Evolutionary conservation across 1,140 invertebrate genomes (phyloP), one percentile per base, ranked within the genome.

Genomic region (Cydia strobilella): DNA sequence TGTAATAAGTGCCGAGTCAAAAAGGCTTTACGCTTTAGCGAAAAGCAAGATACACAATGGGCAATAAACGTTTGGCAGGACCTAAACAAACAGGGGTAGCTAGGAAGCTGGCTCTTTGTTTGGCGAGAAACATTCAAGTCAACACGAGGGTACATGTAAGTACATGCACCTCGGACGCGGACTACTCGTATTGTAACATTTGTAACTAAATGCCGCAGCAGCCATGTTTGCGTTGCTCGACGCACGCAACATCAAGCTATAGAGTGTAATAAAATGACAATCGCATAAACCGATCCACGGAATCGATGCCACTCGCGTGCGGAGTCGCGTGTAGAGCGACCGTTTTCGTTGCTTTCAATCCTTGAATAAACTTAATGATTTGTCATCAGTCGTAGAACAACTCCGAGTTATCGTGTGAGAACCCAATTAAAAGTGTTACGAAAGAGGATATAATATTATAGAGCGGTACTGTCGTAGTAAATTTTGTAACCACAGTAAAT

Each of bases 1-100:
- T 76, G 81, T 87, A 90, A 92, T 90, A 92, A 92, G 88, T 92
- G 89, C 86, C 87, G 85, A 90, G 90, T 92, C 89, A 90, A 92
- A 90, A 90, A 90, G 89, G 86, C 87, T 90, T 90, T 84, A 89
- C 90, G 90, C 86, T 88, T 89, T 87, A 84, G 85, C 81, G 82
- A 87, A 85, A 86, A 86, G 84, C 82, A 89, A 86, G 85, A 86
- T 88, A 90, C 86, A 90, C 86, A 90, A 88, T 89, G 88, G 88
- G 85, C 88, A 89, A 89, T 86, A 88, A 90, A 89, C 85, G 89
- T 90, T 90, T 86, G 84, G 84, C 81, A 79, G 89, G 88, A 86
- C 90, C 90, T 92, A 92, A 92, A 91, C 86, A 92, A 92, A 92
- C 88, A 92, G 79, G 88, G 89, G 89, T 88, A 90, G 88, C 88